A percentile compares a stretch with the other conserved stretches of the same genome.
Evolutionary conservation across 1,140 invertebrate genomes (phyloP).

Genomic region (Theocolax elegans): DNA sequence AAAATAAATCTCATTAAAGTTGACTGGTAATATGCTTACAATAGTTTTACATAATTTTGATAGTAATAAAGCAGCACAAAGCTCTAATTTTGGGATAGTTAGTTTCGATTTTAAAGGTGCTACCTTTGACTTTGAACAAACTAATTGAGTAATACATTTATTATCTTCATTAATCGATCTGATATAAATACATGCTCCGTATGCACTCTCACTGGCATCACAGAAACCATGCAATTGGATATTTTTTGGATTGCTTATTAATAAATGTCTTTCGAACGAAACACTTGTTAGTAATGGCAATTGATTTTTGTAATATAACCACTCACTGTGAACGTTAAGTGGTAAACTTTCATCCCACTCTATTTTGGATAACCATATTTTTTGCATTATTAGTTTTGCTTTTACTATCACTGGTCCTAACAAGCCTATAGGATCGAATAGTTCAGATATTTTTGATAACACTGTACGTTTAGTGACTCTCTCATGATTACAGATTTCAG

Average conservation of each 20-base stretch:
- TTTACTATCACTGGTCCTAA: background rate
- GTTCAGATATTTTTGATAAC: background rate
- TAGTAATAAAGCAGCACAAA: background rate
- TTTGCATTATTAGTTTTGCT: background rate
- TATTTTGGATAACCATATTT: background rate
- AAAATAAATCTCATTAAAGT: background rate
- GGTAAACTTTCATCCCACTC: background rate
- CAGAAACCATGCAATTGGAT: constrained; percentile 37
- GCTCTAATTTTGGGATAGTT: constrained; percentile 43
- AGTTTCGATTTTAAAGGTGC: constrained; percentile 32
- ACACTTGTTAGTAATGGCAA: background rate
- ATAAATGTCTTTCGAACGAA: background rate
- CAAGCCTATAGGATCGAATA: background rate
- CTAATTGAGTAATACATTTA: constrained; percentile 26
- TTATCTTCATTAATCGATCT: background rate
- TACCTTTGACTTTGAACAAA: constrained; percentile 39
- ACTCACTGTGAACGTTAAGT: background rate
- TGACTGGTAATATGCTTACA: background rate
- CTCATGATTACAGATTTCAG: background rate
- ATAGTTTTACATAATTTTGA: background rate
- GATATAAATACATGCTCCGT: constrained; percentile 31
- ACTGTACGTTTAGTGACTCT: background rate
- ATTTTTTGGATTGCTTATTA: background rate
- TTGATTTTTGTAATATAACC: background rate
- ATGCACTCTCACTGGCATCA: constrained; percentile 10